Evolutionary conservation across 2,797 vertebrate species (phyloP).

Genomic region (Syngnathus acus): DNA sequence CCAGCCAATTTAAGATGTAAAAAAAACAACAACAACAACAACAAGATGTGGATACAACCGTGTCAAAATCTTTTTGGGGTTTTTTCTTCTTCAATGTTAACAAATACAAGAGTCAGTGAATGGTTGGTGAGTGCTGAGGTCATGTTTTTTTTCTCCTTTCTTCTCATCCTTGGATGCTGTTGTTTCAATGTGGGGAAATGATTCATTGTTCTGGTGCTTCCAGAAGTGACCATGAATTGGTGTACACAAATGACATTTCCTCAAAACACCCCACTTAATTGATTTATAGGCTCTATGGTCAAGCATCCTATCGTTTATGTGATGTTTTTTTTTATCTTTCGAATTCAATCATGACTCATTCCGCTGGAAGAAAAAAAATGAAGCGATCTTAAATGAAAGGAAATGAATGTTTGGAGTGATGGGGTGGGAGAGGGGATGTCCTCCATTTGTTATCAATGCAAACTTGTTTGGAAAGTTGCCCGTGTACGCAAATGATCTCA

Average conservation of each 20-base stretch:
- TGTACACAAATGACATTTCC: neutral
- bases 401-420: neutral
- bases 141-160: too few species aligned
- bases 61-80: too few species aligned
- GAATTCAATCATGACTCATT: neutral
- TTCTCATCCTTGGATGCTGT: neutral
- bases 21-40: too few species aligned
- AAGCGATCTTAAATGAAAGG: neutral
- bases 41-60: too few species aligned
- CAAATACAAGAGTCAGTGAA: neutral
- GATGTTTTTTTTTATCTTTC: neutral
- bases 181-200: neutral
- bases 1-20: too few species aligned
- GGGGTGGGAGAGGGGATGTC: neutral
- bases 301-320: neutral
- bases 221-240: conserved; percentile 1
- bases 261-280: neutral
- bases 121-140: neutral
- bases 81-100: too few species aligned
- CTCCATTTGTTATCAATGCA: neutral
- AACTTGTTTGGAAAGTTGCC: neutral
- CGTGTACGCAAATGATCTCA: neutral
- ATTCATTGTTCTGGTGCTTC: neutral
- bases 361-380: neutral
- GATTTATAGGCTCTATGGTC: neutral